Evolutionary conservation across 2,888 invertebrate genomes (phyloP), one percentile per base, ranked within the genome.

Genomic region (Drosophila quinaria): DNA sequence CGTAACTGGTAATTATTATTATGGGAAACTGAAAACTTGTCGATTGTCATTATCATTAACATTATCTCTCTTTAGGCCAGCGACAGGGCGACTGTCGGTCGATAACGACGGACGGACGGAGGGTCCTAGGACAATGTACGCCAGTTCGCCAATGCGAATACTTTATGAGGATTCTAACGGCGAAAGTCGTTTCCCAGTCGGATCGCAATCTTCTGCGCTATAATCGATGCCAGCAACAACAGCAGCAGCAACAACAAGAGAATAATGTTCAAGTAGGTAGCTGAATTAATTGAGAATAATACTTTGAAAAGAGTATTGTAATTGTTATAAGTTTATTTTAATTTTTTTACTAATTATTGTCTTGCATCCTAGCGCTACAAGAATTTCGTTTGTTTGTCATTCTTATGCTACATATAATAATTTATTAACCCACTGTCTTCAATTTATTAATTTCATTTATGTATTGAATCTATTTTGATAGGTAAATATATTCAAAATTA

Each of bases 101-200:
- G 11, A 58, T 49, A 41, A 64, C 58, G 9, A 42, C 59, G 4
- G 58, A 54, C 41, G 65, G 62, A 29, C 59, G 55, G 29, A 8
- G 8, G 29, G 49, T 58, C 41, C 8, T 35, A 5, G 52, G 74
- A 0, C 49, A 64, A 41, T 87, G 86, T 44, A 78, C 52, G 9
- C 59, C 82, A 0, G 54, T 87, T 5, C 65, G 66, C 0, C 63
- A 80, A 11, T 87, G 86, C 10, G 78, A 35, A 3, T 70, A 60
- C 64, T 89, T 87, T 55, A 78, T 87, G 79, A n/a, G 46, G 11
- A 72, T 89, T 19, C 52, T 86, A 1, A 0, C 17, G 1, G 46
- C 55, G 1, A 29, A 41, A 6, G 39, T 49, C 29, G 44, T 74
- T 0, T 54, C 76, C 6, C 51, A 74, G 15, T 31, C 54, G 8